Evolutionary conservation across 2,888 invertebrate genomes (phyloP).

Genomic region (Rhyacophila evoluta): DNA sequence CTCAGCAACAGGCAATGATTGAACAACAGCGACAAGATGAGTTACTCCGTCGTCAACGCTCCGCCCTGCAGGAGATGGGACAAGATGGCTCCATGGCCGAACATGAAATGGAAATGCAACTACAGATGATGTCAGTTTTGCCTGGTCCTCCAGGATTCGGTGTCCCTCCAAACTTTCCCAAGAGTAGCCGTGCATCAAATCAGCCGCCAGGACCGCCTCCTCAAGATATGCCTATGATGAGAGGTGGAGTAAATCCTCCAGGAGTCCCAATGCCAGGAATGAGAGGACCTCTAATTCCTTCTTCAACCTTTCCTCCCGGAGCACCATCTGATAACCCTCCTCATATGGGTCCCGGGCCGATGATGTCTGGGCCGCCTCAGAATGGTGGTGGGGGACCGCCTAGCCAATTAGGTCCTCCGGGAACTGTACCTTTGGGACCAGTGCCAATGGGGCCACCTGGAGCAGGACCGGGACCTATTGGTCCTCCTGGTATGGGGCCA

Average conservation of each 20-base stretch:
- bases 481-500: slow-evolving; percentile 50
- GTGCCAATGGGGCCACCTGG: slow-evolving; percentile 63
- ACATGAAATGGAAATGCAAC: slow-evolving; percentile 57
- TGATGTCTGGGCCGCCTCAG: not conserved
- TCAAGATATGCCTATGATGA: slow-evolving; percentile 36
- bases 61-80: slow-evolving; percentile 51
- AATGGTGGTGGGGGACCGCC: slow-evolving; percentile 6
- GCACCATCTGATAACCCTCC: not conserved
- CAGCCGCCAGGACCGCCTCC: slow-evolving; percentile 35
- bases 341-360: slow-evolving; percentile 29
- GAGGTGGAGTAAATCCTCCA: slow-evolving; percentile 44
- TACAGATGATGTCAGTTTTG: slow-evolving; percentile 57
- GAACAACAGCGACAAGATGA: slow-evolving; percentile 57
- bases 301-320: slow-evolving; percentile 41
- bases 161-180: slow-evolving; percentile 33
- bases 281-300: slow-evolving; percentile 50
- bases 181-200: slow-evolving; percentile 31
- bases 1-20: slow-evolving; percentile 56
- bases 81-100: slow-evolving; percentile 55
- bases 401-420: slow-evolving; percentile 34
- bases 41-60: slow-evolving; percentile 56
- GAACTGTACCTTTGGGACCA: slow-evolving; percentile 61
- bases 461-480: slow-evolving; percentile 53
- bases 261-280: slow-evolving; percentile 49
- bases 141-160: slow-evolving; percentile 51